A percentile compares a stretch with the other conserved stretches of the same genome.
Conservation (phyloP, 2,797 vertebrate genomes). For the Mus caroli region DNA sequence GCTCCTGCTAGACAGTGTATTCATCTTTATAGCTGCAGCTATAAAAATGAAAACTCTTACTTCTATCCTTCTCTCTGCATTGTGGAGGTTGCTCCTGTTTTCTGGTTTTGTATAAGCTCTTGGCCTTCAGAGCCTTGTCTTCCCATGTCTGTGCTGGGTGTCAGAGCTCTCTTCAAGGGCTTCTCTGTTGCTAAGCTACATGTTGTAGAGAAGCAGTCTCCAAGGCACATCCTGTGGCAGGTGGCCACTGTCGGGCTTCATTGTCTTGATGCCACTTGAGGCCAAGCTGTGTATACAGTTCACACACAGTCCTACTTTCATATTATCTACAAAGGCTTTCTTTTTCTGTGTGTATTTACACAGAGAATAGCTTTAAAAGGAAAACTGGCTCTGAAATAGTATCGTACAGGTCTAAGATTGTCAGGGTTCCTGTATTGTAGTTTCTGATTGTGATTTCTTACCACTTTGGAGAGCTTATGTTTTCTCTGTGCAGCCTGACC, state of each 20-base stretch:
- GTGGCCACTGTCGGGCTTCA: neutral
- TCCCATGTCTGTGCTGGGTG: slow-evolving; percentile 36
- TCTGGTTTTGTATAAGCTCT: slow-evolving; percentile 35
- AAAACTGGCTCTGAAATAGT: slow-evolving; percentile 15
- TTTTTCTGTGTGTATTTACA: slow-evolving; percentile 62
- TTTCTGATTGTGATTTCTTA: slow-evolving; percentile 28
- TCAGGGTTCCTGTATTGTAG: neutral
- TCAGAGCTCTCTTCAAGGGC: neutral
- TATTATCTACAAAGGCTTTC: slow-evolving; percentile 46
- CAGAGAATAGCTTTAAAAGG: slow-evolving; percentile 54
- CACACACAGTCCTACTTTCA: slow-evolving; percentile 11
- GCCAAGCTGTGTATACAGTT: slow-evolving; percentile 32
- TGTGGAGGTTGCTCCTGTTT: slow-evolving; percentile 7
- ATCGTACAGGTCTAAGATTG: slow-evolving; percentile 27
- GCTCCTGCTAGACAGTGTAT: neutral
- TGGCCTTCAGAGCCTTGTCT: slow-evolving; percentile 30
- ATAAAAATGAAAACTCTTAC: neutral
- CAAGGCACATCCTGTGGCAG: neutral
- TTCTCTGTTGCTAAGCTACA: neutral
- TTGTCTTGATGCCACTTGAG: slow-evolving; percentile 59
- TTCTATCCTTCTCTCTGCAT: neutral
- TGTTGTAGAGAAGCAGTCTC: slow-evolving; percentile 22
- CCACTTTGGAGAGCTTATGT: neutral
- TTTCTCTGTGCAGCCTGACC: neutral
- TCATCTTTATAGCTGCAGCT: slow-evolving; percentile 6